phyloP scores from a whole-genome alignment of 2,888 invertebrate genomes.

The Ophion ventricosus region DNA sequence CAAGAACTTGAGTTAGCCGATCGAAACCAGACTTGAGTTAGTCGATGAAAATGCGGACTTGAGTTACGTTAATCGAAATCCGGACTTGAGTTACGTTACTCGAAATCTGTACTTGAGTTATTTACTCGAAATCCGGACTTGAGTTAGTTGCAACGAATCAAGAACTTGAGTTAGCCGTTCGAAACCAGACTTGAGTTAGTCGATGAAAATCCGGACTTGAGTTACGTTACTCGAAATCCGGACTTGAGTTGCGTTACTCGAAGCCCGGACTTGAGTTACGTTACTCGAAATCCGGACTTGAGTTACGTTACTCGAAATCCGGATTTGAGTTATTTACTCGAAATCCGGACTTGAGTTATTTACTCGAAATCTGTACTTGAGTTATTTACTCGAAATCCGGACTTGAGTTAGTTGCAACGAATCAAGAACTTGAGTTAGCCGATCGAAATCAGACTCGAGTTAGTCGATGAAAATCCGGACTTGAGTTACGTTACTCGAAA shows the following conservation, averaged over 20 bases:
- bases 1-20: too few relatives aligned
- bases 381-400: not conserved
- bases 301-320: not conserved
- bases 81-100: not conserved
- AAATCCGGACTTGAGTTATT: not conserved
- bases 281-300: not conserved
- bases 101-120: too few relatives aligned
- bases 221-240: not conserved
- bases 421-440: too few relatives aligned
- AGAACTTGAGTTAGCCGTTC: too few relatives aligned
- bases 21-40: not conserved
- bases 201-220: not conserved
- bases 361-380: too few relatives aligned
- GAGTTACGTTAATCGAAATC: not conserved
- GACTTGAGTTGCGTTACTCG: not conserved
- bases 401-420: not conserved
- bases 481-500: not conserved
- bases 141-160: not conserved
- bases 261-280: too few relatives aligned
- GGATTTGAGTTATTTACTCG: not conserved
- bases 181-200: not conserved
- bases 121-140: not conserved
- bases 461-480: not conserved
- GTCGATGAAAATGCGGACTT: not conserved
- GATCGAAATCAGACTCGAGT: not conserved